These are phyloP conservation scores for Sinhomidia bicolor DNA, from an alignment of 2,888 invertebrate genomes.

Conservation along the genomic window DNA sequence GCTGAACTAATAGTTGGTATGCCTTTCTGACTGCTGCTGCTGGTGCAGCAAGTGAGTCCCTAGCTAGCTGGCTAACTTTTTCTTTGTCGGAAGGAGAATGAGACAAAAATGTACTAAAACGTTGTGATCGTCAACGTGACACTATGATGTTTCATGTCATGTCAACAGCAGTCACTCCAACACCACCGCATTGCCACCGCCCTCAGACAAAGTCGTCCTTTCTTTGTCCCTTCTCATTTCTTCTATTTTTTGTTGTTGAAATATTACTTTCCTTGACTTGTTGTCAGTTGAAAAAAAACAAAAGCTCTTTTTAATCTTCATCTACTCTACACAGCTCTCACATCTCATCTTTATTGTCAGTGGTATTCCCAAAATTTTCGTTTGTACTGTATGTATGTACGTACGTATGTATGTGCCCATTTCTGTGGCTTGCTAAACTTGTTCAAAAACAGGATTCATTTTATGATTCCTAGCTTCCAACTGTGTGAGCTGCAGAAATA, in stretches of 20 bases:
- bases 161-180: conserved; percentile 38
- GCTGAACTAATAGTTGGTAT: neutral
- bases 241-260: neutral
- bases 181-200: neutral
- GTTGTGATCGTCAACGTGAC: neutral
- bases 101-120: neutral
- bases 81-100: neutral
- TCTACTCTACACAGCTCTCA: neutral
- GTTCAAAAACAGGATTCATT: no score
- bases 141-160: conserved; percentile 22
- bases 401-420: no score
- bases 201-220: conserved; percentile 20
- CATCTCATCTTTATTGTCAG: no score
- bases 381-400: no score
- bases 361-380: no score
- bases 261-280: conserved; percentile 27
- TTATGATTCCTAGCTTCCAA: no score
- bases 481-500: no score
- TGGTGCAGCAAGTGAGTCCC: no score
- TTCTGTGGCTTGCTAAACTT: no score
- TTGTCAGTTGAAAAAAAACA: neutral
- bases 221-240: neutral
- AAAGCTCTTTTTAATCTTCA: neutral
- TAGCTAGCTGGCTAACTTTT: neutral
- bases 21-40: neutral